A percentile compares a stretch with the other conserved stretches of the same genome.
phyloP scores from a whole-genome alignment of 2,888 invertebrate genomes.

The Hypomecis punctinalis region DNA sequence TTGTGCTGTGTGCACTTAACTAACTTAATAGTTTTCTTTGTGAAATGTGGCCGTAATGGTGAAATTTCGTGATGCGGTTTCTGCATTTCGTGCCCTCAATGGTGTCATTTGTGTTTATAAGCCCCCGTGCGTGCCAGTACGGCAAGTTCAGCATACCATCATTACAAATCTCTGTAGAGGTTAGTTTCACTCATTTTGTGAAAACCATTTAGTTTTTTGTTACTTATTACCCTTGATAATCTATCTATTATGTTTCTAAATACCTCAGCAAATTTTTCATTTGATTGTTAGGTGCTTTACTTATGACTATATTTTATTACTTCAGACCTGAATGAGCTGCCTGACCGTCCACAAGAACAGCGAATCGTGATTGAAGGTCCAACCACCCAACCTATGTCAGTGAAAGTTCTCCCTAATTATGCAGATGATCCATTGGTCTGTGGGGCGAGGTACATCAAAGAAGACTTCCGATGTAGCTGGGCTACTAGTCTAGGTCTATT shows the following conservation, averaged over 20 bases:
- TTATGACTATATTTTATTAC: constrained; percentile 20
- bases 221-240: too few relatives aligned
- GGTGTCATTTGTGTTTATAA: constrained; percentile 93
- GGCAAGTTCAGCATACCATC: constrained; percentile 84
- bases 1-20: not conserved
- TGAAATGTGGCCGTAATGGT: constrained; percentile 47
- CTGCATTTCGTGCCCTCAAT: constrained; percentile 88
- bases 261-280: too few relatives aligned
- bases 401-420: constrained; percentile 87
- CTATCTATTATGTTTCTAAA: too few relatives aligned
- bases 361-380: constrained; percentile 87
- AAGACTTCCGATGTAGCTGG: constrained; percentile 87
- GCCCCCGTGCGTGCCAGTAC: constrained; percentile 86
- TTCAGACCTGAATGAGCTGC: constrained; percentile 89
- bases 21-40: not conserved
- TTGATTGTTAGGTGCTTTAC: too few relatives aligned
- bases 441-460: constrained; percentile 89
- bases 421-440: constrained; percentile 90
- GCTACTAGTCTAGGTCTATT: constrained; percentile 86
- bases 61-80: constrained; percentile 77
- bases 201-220: not conserved
- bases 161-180: constrained; percentile 88
- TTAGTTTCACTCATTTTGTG: constrained; percentile 60
- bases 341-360: constrained; percentile 85
- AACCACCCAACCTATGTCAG: constrained; percentile 83